These are phyloP conservation scores for Percina caprodes DNA, from an alignment of 2,113 vertebrate genomes.

Conservation along the genomic window DNA sequence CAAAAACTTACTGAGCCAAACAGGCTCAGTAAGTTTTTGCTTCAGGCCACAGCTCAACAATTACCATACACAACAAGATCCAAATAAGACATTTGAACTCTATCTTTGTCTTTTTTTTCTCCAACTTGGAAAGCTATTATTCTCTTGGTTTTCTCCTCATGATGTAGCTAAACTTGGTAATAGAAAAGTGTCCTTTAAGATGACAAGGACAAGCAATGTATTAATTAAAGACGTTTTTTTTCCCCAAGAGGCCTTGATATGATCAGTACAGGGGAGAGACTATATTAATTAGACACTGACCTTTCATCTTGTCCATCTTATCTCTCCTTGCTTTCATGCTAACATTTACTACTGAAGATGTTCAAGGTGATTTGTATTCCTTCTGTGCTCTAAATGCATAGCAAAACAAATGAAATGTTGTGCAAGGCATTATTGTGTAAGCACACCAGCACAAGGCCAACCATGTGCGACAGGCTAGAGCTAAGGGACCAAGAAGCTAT, in stretches of 20 bases:
- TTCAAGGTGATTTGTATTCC: neutral
- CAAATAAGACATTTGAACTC: constrained; percentile 45
- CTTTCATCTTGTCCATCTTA: constrained; percentile 37
- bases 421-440: neutral
- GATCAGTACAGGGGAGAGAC: constrained; percentile 55
- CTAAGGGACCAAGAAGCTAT: neutral
- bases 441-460: neutral
- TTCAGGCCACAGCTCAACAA: constrained; percentile 55
- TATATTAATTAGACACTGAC: constrained; percentile 63
- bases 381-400: neutral
- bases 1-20: no score
- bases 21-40: constrained; percentile 40
- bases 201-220: constrained; percentile 37
- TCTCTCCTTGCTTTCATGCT: neutral
- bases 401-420: neutral
- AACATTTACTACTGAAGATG: neutral
- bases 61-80: constrained; percentile 46
- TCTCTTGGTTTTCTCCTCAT: neutral
- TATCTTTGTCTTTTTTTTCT: neutral
- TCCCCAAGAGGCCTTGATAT: constrained; percentile 40
- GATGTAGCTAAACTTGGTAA: constrained; percentile 20
- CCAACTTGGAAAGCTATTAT: constrained; percentile 14
- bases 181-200: constrained; percentile 23
- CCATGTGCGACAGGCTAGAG: neutral
- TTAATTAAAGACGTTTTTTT: constrained; percentile 65